phyloP scores from a whole-genome alignment of 2,113 vertebrate genomes.

The Marmota monax region DNA sequence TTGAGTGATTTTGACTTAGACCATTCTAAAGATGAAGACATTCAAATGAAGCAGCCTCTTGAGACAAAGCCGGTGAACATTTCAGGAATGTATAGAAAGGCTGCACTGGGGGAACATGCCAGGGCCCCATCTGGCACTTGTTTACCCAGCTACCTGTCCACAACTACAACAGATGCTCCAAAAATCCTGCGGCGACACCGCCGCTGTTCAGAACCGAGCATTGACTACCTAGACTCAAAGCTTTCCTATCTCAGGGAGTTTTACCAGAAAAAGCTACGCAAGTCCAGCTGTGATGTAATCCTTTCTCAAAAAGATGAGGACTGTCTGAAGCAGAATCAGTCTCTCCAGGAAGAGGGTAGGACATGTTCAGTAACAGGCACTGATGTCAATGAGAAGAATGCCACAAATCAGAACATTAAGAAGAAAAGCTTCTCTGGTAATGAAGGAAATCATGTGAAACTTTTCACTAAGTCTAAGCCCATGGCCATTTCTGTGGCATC shows the following conservation, averaged over 20 bases:
- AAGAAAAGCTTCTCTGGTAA: conserved; percentile 84
- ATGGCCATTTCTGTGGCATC: conserved; percentile 85
- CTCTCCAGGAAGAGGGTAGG: conserved; percentile 87
- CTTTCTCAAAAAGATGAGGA: conserved; percentile 88
- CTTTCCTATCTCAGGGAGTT: conserved; percentile 60
- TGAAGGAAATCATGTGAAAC: conserved; percentile 84
- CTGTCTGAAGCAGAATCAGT: conserved; percentile 86
- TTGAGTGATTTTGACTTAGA: conserved; percentile 93
- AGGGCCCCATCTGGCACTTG: conserved; percentile 67
- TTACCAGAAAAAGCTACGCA: conserved; percentile 84
- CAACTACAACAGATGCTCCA: conserved; percentile 66
- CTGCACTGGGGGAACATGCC: conserved; percentile 67
- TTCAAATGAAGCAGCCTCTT: conserved; percentile 84
- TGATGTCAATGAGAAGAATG: conserved; percentile 82
- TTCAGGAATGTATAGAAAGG: conserved; percentile 77
- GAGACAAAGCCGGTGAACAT: conserved; percentile 85
- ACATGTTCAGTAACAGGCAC: conserved; percentile 78
- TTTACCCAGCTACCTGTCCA: conserved; percentile 77
- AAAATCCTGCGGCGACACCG: conserved; percentile 87
- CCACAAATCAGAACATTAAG: conserved; percentile 76
- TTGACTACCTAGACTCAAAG: conserved; percentile 82
- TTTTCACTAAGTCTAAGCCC: conserved; percentile 86
- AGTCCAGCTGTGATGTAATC: conserved; percentile 91
- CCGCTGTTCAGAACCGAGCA: conserved; percentile 92
- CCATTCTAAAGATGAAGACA: conserved; percentile 85